Evolutionary conservation across 2,797 vertebrate species (phyloP).

Genomic region (Acestrorhynchus altus): DNA sequence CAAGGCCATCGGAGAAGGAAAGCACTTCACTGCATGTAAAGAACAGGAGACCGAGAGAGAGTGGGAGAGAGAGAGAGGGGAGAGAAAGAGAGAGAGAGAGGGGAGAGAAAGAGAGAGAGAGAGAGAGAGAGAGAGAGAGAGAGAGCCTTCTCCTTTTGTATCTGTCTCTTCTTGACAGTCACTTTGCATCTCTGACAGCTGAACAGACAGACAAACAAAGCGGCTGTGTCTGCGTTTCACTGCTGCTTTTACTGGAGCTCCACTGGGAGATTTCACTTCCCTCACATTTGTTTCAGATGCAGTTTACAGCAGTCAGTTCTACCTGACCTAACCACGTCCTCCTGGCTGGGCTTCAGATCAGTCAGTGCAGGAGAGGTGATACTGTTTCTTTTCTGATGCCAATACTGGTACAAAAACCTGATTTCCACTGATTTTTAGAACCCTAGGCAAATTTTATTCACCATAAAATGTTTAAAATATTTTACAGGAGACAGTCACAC

Average conservation of each 20-base stretch:
- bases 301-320: neutral
- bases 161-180: constrained; percentile 44
- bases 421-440: too few relatives aligned
- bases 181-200: constrained; percentile 45
- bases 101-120: constrained; percentile 23
- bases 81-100: constrained; percentile 7
- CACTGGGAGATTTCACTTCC: constrained; percentile 26
- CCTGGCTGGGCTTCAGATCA: neutral
- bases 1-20: constrained; percentile 11
- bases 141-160: constrained; percentile 21
- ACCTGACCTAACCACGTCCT: too few relatives aligned
- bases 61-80: constrained; percentile 8
- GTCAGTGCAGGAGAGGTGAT: neutral
- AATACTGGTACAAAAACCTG: neutral
- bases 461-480: too few relatives aligned
- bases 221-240: constrained; percentile 28
- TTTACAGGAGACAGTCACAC: too few relatives aligned
- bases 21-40: neutral
- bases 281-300: neutral
- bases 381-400: neutral
- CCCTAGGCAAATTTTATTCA: too few relatives aligned
- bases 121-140: constrained; percentile 5
- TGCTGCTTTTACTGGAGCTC: constrained; percentile 32
- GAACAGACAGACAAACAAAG: constrained; percentile 51
- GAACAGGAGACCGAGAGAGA: constrained; percentile 6